Evolutionary conservation across 2,797 vertebrate genomes (phyloP).

Genomic region (Otolemur crassicaudatus): DNA sequence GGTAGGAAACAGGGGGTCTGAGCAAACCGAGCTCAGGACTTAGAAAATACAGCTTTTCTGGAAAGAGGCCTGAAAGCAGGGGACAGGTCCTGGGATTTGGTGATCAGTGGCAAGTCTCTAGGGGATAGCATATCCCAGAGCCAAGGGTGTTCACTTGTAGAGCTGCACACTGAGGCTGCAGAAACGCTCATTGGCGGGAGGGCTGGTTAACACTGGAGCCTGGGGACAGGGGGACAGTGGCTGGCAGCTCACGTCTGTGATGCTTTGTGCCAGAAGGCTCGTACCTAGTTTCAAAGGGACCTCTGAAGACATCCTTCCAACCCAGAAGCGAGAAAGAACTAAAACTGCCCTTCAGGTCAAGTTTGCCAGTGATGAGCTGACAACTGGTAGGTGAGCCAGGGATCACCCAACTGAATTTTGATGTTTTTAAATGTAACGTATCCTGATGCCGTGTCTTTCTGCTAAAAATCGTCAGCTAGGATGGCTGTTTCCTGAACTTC

Average conservation of each 20-base stretch:
- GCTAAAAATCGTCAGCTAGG: not conserved
- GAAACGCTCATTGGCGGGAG: accelerated
- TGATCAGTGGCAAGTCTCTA: not conserved
- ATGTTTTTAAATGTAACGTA: not conserved
- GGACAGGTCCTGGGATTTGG: not conserved
- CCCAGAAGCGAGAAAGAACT: not conserved
- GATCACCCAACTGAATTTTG: not conserved
- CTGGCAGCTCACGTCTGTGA: too few species aligned
- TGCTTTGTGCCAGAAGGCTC: too few species aligned
- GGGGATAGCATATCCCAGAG: not conserved
- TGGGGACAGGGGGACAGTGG: not conserved
- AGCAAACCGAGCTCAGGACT: not conserved
- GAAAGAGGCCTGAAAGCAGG: not conserved
- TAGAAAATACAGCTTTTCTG: not conserved
- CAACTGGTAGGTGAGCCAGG: not conserved
- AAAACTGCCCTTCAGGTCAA: not conserved
- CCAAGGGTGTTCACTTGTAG: not conserved
- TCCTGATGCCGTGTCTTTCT: not conserved
- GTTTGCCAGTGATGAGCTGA: not conserved
- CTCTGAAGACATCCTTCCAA: not conserved
- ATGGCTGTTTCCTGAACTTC: not conserved
- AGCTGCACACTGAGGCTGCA: not conserved
- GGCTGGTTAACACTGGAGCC: accelerated
- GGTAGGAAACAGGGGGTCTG: not conserved
- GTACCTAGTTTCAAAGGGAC: not conserved